Base-by-base conservation (phyloP, 1,140 invertebrate species). In the Halictus rubicundus region DNA sequence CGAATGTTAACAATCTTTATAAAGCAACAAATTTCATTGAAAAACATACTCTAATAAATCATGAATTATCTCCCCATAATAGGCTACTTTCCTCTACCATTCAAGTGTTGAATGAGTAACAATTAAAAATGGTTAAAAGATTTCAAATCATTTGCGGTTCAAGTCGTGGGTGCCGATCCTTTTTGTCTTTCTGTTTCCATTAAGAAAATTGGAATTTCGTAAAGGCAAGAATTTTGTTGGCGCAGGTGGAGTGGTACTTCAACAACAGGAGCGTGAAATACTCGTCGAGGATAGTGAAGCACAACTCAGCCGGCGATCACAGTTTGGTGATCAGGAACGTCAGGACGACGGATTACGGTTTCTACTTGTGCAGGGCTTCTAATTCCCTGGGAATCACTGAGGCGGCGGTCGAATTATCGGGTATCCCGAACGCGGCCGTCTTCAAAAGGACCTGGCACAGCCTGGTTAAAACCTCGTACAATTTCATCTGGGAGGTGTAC, bases 401-500 rank as follows among this genome's bases (percentile, higher is more conserved):
- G 57, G 91, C 92, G 32, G 89, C 85, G 14, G 93, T 96, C 39
- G 94, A 95, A 82, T 88, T 96, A 19, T 95, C 94, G 46, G 95
- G 94, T 27, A 92, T 94, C 7, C 93, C 95, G 2, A 95, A 95
- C 92, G 93, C 94, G 16, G 95, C 94, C 10, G 86, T 94, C 1
- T 95, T 96, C 68, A 96, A 95, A 78, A 94, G 94, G 69, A 94
- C 92, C 68, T 93, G 93, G 12, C 88, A 91, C 60, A 83, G 89
- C 63, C 88, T 91, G 0, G 89, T 89, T 0, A 91, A 90, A 66
- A 92, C 91, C 39, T 94, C 94, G 14, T 95, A 95, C 87, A 96
- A 95, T 16, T 94, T 97, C 2, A 95, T 96, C 57, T 97, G 96
- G 96, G 95, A 96, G 88, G 96, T 96, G 6, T 96, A 96, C 83